phyloP scores from a whole-genome alignment of 2,888 invertebrate species.

The Eugnorisma glareosa region DNA sequence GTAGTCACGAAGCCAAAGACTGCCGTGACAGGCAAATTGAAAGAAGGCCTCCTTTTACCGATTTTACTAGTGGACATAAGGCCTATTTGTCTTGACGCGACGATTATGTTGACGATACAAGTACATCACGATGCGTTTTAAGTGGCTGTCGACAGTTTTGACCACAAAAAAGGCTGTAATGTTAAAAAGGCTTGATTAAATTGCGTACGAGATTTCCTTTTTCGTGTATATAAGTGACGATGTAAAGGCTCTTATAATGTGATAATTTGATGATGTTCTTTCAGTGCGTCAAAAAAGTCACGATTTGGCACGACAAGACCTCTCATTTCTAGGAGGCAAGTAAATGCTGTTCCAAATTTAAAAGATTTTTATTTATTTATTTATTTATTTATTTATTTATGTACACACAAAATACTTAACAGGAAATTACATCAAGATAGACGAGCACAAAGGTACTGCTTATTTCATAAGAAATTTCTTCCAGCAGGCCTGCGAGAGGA shows the following conservation, averaged over 20 bases:
- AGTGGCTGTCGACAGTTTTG: slow-evolving; percentile 21
- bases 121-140: slow-evolving; percentile 44
- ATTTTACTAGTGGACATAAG: slow-evolving; percentile 9
- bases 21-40: slow-evolving; percentile 33
- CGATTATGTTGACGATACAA: slow-evolving; percentile 19
- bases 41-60: slow-evolving; percentile 1
- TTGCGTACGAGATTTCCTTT: slow-evolving; percentile 1
- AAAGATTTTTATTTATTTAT: too few species aligned
- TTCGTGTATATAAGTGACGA: slow-evolving; percentile 5
- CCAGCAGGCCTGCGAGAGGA: too few species aligned
- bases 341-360: background rate
- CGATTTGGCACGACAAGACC: background rate
- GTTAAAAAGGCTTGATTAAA: slow-evolving; percentile 16
- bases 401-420: too few species aligned
- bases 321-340: background rate
- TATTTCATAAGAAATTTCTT: too few species aligned
- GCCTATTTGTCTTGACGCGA: slow-evolving; percentile 19
- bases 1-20: slow-evolving; percentile 37
- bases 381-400: too few species aligned
- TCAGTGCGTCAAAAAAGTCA: slow-evolving; percentile 9
- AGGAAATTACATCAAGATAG: too few species aligned
- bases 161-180: slow-evolving; percentile 18
- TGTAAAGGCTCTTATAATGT: background rate
- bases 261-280: slow-evolving; percentile 6
- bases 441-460: too few species aligned